Evolutionary conservation across 53 echinoderm and acorn worm genomes (phyloP), one percentile per base, ranked within the genome.

Genomic region (Holothuria leucospilota): DNA sequence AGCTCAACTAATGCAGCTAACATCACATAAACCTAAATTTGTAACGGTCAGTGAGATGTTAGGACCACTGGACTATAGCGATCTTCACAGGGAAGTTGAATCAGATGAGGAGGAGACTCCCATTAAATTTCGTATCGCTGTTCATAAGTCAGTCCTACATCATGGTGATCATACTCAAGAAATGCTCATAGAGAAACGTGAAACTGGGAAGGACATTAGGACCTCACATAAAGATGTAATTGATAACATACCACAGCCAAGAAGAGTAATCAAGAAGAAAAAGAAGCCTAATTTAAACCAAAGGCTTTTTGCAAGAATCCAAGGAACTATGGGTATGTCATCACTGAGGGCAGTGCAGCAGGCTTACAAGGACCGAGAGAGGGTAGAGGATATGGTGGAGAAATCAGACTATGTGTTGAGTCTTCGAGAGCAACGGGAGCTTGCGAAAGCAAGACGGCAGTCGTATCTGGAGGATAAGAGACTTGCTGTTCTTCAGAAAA

Each of bases 301-400:
- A 82, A 91, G 91, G 64, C 85, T 98, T 69, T 98, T 95, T 91
- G 91, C 98, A 8, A 77, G 89, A 59, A 90, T 95, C 9, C 98
- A 98, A 41, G 98, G 98, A 18, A 98, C 98, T 3, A 95, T 98
- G 98, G 98, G 98, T n/a, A 92, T 93, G 98, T 87, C 95, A 0
- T 93, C 95, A 42, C 78, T 98, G 59, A 91, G 90, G 24, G 98
- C 98, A 5, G 95, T 98, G 26, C 93, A 95, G 79, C 95, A 98
- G 77, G 98, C 98, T 5, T 98, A 98, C 81, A 86, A 93, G 51
- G 98, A 98, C 73, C 63, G 98, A 29, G 92, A 90, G 20, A 78
- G 86, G n/a, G 86, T 84, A 4, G 98, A 98, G 34, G 90, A 90
- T 28, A 72, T 72, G 0, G 82, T 69, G 7, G 77, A 87, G 8